Evolutionary conservation across 2,888 invertebrate genomes (phyloP).

Genomic region (Eumacrocentrus americanus): DNA sequence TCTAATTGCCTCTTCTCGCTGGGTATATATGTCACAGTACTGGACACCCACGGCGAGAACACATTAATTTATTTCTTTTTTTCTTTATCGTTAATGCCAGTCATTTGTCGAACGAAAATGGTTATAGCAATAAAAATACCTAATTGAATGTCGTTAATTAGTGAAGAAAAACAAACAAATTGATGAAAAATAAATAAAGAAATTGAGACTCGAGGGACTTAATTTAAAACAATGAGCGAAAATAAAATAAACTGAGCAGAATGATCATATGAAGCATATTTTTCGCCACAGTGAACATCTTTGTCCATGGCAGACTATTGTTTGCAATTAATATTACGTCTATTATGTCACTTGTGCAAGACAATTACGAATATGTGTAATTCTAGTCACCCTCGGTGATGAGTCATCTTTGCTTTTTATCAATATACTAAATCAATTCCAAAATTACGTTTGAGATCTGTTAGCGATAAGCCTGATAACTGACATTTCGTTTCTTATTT

Average conservation of each 20-base stretch:
- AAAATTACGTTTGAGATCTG: constrained; percentile 9
- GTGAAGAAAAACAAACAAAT: constrained; percentile 7
- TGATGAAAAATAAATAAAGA: constrained; percentile 8
- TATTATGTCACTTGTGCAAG: constrained; percentile 7
- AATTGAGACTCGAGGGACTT: constrained; percentile 4
- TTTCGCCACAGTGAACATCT: neutral
- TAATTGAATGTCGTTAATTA: neutral
- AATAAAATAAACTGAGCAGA: neutral
- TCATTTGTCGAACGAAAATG: constrained; percentile 3
- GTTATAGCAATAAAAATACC: constrained; percentile 5
- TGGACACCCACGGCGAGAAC: neutral
- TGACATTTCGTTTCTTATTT: neutral
- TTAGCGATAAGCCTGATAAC: neutral
- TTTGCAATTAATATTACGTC: constrained; percentile 3
- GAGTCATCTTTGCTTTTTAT: neutral
- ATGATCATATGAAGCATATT: neutral
- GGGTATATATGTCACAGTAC: constrained; percentile 5
- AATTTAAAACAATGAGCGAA: neutral
- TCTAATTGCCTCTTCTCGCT: constrained; percentile 14
- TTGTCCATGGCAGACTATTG: neutral
- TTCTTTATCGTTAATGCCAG: constrained; percentile 1
- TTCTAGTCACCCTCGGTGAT: neutral
- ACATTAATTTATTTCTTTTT: too few relatives aligned
- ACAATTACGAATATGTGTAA: neutral
- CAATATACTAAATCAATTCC: neutral